A percentile compares a stretch with the other conserved stretches of the same genome.
Evolutionary conservation across 2,797 vertebrate genomes (phyloP).

Genomic region (Falco cherrug): DNA sequence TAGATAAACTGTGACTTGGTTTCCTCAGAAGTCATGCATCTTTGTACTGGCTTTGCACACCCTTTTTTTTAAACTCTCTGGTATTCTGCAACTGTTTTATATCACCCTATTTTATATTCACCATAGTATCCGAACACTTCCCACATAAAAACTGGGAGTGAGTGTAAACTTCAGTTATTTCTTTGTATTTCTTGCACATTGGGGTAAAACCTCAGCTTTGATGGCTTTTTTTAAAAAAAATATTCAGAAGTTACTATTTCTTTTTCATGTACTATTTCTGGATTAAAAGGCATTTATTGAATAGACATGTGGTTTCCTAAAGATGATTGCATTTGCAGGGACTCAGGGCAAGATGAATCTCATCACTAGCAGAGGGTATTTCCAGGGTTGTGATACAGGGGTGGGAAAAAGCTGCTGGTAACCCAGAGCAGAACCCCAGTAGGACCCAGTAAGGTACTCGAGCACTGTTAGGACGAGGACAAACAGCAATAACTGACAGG

Average conservation of each 20-base stretch:
- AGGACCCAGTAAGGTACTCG: not conserved
- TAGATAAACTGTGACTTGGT: not conserved
- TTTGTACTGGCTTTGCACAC: not conserved
- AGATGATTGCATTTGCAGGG: not conserved
- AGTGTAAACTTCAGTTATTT: not conserved
- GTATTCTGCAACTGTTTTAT: not conserved
- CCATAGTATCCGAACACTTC: not conserved
- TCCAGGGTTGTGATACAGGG: not conserved
- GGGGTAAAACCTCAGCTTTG: not conserved
- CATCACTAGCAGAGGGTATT: not conserved
- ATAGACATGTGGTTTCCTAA: not conserved
- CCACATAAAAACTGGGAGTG: not conserved
- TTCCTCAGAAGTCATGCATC: not conserved
- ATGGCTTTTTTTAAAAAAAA: no score
- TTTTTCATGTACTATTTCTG: not conserved
- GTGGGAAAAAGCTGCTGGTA: not conserved
- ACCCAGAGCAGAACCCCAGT: not conserved
- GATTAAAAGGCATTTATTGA: not conserved
- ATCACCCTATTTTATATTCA: not conserved
- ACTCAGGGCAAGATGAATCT: not conserved
- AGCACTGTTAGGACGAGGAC: not conserved
- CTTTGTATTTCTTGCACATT: not conserved
- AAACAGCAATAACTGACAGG: not conserved
- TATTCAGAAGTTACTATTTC: not conserved
- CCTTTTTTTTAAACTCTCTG: not conserved